Evolutionary conservation across 2,113 vertebrate genomes (phyloP), one percentile per base, ranked within the genome.

Genomic region (Kryptolebias marmoratus): DNA sequence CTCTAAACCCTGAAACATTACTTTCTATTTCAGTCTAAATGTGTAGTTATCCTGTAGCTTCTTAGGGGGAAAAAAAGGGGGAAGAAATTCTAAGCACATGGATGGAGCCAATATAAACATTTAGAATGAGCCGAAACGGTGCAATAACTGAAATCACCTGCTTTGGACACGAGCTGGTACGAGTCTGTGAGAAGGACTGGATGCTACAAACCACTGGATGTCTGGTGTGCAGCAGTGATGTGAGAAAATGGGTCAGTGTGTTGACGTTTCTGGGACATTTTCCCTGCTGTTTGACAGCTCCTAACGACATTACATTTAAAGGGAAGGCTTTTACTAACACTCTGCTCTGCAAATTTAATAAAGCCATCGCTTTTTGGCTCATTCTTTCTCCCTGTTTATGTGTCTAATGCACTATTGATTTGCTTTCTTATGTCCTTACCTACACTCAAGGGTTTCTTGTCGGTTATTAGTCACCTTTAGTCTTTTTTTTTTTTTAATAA

Each of bases 171-270:
- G 28, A 31, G 27, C 28, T 28, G 22, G 36, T 36, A 7, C 7
- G 36, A 36, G 36, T 36, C 36, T 3, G 36, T 4, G 22, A 56
- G 27, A 6, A 58, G 2, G 18, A 18, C 0, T 5, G 15, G 56
- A 36, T 32, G 15, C 22, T 22, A 22, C 22, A 36, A 36, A 36
- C 3, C 36, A 36, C 22, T 22, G 22, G 22, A 22, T 22, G 22
- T 22, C 22, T 22, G 22, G 22, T 36, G 36, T 36, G 3, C 36
- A 36, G 36, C 59, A 14, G 59, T 45, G 39, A 47, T 8, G 8
- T 56, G 14, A 67, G 18, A 59, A 77, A 59, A 58, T 65, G 39
- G 27, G 49, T 71, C 66, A 74, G 15, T 54, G 13, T 64, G 62
- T 42, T 68, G 47, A 57, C 47, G 22, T 60, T 70, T 70, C 42